These are phyloP conservation scores for Melanchra persicariae DNA, from an alignment of 2,888 invertebrate genomes.

Conservation along the genomic window DNA sequence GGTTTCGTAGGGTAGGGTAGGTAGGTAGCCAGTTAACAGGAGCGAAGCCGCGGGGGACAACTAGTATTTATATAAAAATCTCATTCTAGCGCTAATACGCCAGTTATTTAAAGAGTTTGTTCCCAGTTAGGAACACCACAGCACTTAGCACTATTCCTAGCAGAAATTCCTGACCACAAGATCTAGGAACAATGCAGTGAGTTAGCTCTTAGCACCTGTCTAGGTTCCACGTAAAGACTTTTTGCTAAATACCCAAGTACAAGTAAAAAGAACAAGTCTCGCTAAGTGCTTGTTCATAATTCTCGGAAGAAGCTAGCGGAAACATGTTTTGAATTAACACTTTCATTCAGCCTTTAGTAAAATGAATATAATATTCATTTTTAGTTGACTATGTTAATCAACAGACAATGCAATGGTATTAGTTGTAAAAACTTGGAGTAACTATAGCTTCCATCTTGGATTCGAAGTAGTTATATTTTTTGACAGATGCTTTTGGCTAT, in stretches of 20 bases:
- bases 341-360: conserved; percentile 9
- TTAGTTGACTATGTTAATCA: not conserved
- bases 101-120: too few species aligned
- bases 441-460: not conserved
- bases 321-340: conserved; percentile 41
- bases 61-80: too few species aligned
- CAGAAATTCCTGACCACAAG: conserved; percentile 29
- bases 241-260: conserved; percentile 6
- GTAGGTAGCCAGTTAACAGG: too few species aligned
- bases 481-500: too few species aligned
- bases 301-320: conserved; percentile 26
- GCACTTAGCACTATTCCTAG: not conserved
- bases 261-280: conserved; percentile 10
- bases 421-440: not conserved
- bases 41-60: too few species aligned
- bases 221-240: conserved; percentile 25
- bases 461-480: too few species aligned
- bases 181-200: conserved; percentile 24
- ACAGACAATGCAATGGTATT: not conserved
- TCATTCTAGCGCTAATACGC: too few species aligned
- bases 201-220: conserved; percentile 35
- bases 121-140: too few species aligned
- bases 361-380: conserved; percentile 1
- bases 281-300: conserved; percentile 31
- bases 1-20: too few species aligned